Conservation (phyloP, 2,888 invertebrate species). For the Eremobia ochroleuca region DNA sequence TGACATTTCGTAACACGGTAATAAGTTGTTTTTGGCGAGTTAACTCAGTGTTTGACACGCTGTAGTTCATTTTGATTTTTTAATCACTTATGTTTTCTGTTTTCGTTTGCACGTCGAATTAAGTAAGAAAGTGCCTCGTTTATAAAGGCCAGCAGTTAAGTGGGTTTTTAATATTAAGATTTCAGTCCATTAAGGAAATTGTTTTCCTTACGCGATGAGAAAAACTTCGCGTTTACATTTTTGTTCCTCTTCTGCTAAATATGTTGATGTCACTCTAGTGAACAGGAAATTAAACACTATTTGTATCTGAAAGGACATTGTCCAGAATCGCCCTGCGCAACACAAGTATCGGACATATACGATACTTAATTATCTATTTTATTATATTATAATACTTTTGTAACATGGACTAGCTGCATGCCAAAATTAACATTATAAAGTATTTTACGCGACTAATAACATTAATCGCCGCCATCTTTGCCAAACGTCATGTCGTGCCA, state of each 20-base stretch:
- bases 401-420: too few relatives aligned
- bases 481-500: too few relatives aligned
- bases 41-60: constrained; percentile 57
- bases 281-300: background rate
- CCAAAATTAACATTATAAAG: too few relatives aligned
- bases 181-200: constrained; percentile 11
- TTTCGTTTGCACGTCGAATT: constrained; percentile 41
- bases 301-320: background rate
- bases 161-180: constrained; percentile 31
- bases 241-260: constrained; percentile 3
- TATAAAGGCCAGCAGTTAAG: constrained; percentile 18
- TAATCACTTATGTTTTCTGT: constrained; percentile 50
- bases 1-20: constrained; percentile 68
- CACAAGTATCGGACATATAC: too few relatives aligned
- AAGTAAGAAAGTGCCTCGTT: constrained; percentile 30
- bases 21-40: constrained; percentile 67
- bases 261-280: background rate
- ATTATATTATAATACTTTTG: too few relatives aligned
- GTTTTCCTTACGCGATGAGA: constrained; percentile 22
- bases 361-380: too few relatives aligned
- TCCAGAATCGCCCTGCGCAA: too few relatives aligned
- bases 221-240: background rate
- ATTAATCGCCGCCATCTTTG: too few relatives aligned
- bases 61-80: constrained; percentile 57
- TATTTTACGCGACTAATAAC: too few relatives aligned